phyloP scores from a whole-genome alignment of 2,113 vertebrate species.

The Urocitellus parryii region DNA sequence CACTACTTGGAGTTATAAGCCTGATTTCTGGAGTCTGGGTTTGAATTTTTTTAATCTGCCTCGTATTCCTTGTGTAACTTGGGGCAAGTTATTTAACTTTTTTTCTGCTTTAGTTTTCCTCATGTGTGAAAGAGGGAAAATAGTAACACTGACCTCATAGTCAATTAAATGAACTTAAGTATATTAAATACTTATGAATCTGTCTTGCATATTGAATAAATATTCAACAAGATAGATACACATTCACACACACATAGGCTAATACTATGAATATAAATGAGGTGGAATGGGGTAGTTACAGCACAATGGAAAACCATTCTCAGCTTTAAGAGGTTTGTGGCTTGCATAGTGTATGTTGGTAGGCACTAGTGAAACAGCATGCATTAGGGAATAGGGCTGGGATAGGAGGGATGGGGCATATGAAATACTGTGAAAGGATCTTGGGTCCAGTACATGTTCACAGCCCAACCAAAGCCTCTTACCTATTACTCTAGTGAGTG shows the following conservation, averaged over 20 bases:
- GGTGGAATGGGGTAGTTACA: not conserved
- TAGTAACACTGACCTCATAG: not conserved
- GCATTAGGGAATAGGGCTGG: not conserved
- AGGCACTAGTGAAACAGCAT: not conserved
- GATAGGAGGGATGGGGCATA: not conserved
- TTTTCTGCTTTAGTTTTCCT: conserved; percentile 40
- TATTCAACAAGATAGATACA: not conserved
- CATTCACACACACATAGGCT: not conserved
- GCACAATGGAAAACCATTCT: not conserved
- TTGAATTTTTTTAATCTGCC: conserved; percentile 28
- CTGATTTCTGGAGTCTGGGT: not conserved
- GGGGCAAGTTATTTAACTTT: conserved; percentile 10
- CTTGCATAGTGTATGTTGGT: not conserved
- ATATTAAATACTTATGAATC: conserved; percentile 45
- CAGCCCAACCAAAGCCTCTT: not conserved
- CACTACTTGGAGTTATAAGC: not conserved
- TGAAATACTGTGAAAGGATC: not conserved
- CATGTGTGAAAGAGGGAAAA: conserved; percentile 7
- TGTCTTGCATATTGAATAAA: not conserved
- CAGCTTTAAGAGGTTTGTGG: not conserved
- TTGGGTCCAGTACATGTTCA: not conserved
- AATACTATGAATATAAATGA: not conserved
- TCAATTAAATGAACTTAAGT: conserved; percentile 39
- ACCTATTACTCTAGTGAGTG: not conserved
- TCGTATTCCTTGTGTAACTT: not conserved